phyloP scores from a whole-genome alignment of 2,113 vertebrate genomes.

The Plecturocebus donacophilus region DNA sequence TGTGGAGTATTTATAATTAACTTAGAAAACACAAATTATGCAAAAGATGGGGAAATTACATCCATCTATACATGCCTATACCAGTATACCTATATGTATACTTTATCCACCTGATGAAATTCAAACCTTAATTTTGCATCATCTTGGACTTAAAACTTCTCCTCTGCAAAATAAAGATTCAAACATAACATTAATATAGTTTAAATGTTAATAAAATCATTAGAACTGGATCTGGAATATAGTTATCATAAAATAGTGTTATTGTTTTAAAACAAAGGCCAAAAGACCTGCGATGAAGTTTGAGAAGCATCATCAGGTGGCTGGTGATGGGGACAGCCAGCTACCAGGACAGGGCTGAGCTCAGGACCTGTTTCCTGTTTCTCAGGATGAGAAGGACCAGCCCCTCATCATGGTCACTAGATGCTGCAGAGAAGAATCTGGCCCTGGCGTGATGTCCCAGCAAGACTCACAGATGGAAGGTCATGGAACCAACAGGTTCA shows the following conservation, averaged over 20 bases:
- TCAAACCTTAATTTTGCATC: background rate
- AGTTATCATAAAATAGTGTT: background rate
- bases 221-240: background rate
- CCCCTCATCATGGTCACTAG: too few species aligned
- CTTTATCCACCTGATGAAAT: too few species aligned
- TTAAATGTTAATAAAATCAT: background rate
- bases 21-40: background rate
- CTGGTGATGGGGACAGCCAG: accelerated
- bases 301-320: background rate
- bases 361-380: background rate
- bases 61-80: background rate
- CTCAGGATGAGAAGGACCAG: background rate
- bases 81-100: background rate
- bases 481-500: background rate
- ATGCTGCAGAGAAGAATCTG: background rate
- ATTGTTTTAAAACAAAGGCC: background rate
- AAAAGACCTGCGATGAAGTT: background rate
- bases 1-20: background rate
- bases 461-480: background rate
- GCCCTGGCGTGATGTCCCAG: background rate
- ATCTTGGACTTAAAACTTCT: background rate
- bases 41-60: background rate
- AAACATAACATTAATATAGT: background rate
- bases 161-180: background rate
- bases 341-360: accelerated